Evolutionary conservation across 2,797 vertebrate genomes (phyloP).

Genomic region (Microctenopoma lineatum): DNA sequence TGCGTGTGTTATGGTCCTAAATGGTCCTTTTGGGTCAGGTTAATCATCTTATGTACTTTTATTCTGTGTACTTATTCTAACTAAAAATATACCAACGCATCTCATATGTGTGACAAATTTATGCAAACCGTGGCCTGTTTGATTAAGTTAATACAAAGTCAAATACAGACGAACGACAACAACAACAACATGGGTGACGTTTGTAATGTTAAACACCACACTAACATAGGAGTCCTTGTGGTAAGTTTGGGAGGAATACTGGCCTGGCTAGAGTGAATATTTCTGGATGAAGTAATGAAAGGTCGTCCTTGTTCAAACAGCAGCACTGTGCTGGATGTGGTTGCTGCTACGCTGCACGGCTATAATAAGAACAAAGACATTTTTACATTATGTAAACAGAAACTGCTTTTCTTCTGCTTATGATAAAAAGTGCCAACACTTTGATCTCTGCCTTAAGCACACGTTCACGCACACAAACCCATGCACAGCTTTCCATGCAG

Average conservation of each 20-base stretch:
- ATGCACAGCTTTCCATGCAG: background rate
- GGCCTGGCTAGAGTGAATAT: conserved; percentile 29
- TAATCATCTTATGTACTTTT: too few species aligned
- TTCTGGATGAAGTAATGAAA: conserved; percentile 57
- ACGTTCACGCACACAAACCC: background rate
- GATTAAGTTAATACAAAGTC: background rate
- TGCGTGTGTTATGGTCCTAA: background rate
- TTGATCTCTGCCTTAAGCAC: conserved; percentile 7
- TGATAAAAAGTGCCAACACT: conserved; percentile 21
- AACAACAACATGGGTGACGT: background rate
- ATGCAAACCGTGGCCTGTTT: background rate
- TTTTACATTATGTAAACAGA: conserved; percentile 30
- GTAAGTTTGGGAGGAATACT: conserved; percentile 26
- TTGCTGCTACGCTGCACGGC: conserved; percentile 6
- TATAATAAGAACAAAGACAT: conserved; percentile 44
- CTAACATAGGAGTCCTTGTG: background rate
- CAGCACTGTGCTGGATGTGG: conserved; percentile 29
- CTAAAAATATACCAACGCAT: background rate
- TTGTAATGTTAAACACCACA: background rate
- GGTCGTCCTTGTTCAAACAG: conserved; percentile 48
- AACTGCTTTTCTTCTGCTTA: conserved; percentile 25
- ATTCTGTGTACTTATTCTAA: too few species aligned
- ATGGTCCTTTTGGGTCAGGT: background rate
- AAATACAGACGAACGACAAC: background rate
- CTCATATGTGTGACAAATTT: background rate